Conservation (phyloP, 2,113 vertebrate species). For the Murina feae region DNA sequence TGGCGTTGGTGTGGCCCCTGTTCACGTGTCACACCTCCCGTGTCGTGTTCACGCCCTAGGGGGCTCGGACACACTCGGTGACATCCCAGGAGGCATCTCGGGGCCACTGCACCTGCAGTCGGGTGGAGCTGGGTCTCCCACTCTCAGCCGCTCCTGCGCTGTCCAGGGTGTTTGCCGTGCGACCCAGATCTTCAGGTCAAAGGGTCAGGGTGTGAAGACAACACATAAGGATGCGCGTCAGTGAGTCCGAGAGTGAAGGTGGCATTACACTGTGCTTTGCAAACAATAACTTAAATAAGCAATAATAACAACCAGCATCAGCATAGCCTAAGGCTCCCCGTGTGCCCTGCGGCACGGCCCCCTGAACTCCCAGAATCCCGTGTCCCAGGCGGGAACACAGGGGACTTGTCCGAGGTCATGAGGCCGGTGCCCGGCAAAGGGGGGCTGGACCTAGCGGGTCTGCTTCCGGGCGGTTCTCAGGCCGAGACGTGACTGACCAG, state of each 20-base stretch:
- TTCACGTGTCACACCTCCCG: fast-evolving
- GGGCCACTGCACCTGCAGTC: fast-evolving
- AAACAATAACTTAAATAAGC: fast-evolving
- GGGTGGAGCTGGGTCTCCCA: fast-evolving
- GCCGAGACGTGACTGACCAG: fast-evolving
- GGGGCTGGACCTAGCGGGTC: fast-evolving
- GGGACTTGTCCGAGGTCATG: fast-evolving
- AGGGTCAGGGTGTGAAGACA: neutral
- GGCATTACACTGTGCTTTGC: fast-evolving
- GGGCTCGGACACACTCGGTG: neutral
- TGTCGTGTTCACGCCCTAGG: fast-evolving
- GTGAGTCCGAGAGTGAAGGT: fast-evolving
- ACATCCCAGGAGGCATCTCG: fast-evolving
- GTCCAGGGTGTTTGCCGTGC: fast-evolving
- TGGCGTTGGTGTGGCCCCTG: fast-evolving
- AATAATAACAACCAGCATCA: fast-evolving
- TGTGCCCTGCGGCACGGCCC: neutral
- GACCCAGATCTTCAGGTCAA: no score
- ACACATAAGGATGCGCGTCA: fast-evolving
- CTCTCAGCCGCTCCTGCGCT: neutral
- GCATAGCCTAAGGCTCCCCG: neutral
- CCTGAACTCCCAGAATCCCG: fast-evolving
- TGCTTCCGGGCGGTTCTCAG: neutral
- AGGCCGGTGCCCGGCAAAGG: fast-evolving
- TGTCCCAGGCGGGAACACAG: fast-evolving